phyloP scores from a whole-genome alignment of 1,140 invertebrate species.

The Drosophila paulistorum region DNA sequence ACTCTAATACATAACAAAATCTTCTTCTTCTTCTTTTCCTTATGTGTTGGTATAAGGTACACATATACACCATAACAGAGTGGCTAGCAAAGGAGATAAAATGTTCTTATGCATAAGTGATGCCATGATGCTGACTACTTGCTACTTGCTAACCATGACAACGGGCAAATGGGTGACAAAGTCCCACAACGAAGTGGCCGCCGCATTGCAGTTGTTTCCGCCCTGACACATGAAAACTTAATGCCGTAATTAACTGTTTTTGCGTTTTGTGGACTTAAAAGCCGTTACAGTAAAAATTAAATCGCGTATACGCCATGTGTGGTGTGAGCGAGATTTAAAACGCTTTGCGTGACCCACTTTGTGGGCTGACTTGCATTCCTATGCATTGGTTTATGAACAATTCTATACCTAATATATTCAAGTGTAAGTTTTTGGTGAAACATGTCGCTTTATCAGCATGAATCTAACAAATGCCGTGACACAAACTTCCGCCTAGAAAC shows the following conservation, averaged over 20 bases:
- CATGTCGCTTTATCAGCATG: conserved; percentile 51
- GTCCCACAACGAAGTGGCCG: conserved; percentile 68
- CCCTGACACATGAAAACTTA: conserved; percentile 74
- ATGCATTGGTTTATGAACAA: not conserved
- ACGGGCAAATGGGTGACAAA: conserved; percentile 53
- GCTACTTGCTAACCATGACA: conserved; percentile 45
- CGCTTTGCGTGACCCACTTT: conserved; percentile 58
- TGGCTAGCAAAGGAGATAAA: conserved; percentile 78
- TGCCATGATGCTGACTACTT: conserved; percentile 37
- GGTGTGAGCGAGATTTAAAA: conserved; percentile 41
- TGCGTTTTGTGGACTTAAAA: conserved; percentile 65
- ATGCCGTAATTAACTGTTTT: conserved; percentile 80
- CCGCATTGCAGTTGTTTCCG: conserved; percentile 78
- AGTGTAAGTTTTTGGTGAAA: conserved; percentile 31
- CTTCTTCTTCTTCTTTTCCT: too few species aligned
- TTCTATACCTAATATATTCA: conserved; percentile 12
- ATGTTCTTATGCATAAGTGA: conserved; percentile 81
- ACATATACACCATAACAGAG: conserved; percentile 45
- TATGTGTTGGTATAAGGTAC: not conserved
- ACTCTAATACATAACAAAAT: too few species aligned
- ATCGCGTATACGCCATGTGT: conserved; percentile 55
- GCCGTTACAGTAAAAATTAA: conserved; percentile 38
- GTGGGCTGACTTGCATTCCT: conserved; percentile 23
- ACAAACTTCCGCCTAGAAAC: conserved; percentile 47
- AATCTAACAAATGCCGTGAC: conserved; percentile 67